Percentiles rank a stretch among this genome's conserved stretches.
Conservation (phyloP, 2,113 vertebrate species). For the Calypte anna region DNA sequence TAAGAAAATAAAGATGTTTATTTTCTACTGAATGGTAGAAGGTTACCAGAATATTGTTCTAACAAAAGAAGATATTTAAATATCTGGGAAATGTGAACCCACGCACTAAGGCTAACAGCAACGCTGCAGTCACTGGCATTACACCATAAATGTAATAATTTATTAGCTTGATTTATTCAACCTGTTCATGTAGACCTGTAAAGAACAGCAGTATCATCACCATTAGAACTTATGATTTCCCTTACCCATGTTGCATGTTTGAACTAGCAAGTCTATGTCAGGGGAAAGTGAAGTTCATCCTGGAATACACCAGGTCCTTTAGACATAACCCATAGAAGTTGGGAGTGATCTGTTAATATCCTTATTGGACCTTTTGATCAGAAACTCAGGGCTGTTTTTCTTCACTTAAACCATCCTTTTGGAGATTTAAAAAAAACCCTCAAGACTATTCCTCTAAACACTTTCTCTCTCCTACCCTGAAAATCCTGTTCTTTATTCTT, state of each 20-base stretch:
- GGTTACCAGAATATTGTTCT: not conserved
- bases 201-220: not conserved
- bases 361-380: constrained; percentile 1
- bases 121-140: not conserved
- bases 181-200: not conserved
- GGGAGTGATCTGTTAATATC: not conserved
- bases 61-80: not conserved
- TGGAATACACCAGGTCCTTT: not conserved
- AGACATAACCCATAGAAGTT: not conserved
- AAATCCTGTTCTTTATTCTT: not conserved
- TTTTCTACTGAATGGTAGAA: not conserved
- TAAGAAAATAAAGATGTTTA: not conserved
- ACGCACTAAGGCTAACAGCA: not conserved
- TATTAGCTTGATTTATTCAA: not conserved
- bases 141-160: not conserved
- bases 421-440: constrained; percentile 1
- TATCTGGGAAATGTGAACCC: not conserved
- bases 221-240: not conserved
- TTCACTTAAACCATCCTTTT: not conserved
- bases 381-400: not conserved
- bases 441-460: not conserved
- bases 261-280: not conserved
- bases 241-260: not conserved
- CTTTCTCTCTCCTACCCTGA: not conserved
- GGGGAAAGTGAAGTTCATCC: not conserved